Evolutionary conservation across 2,888 invertebrate genomes (phyloP), one percentile per base, ranked within the genome.

Genomic region (Criorhina ranunculi): DNA sequence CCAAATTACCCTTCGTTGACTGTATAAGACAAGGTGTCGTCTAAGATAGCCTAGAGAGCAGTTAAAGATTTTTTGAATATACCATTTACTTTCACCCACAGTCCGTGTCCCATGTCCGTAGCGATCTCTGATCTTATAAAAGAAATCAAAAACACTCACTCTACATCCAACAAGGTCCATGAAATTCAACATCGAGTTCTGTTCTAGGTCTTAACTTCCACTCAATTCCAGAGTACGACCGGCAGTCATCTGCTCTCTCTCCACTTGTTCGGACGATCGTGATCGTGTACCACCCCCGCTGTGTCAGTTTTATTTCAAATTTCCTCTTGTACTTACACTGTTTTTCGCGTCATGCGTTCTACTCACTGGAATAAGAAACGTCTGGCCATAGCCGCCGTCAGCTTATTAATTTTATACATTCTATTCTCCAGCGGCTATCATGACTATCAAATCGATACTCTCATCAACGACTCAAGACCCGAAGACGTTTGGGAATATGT

Each of bases 401-500:
- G 51, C 12, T 5, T 83, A n/a, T 17, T 83, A 40, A 8, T 7
- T 0, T 4, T 83, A 1, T 90, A 93, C 90, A 76, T 88, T 70
- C 88, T 89, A 5, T 88, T 90, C 86, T 89, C 91, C 8, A 88
- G 89, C 51, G 89, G 90, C 17, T 90, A 90, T 88, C 89, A 93
- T 87, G 90, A 91, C 75, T 92, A 93, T 88, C 89, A 92, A 88
- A 90, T 91, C 86, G 93, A 93, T 87, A 92, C 92, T 62, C 91
- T 92, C 86, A 92, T 95, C 87, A 90, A 91, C 37, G 92, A 94
- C 87, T 91, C 93, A 0, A 92, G 93, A 88, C 94, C 95, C 15
- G 93, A 93, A 88, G 92, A 92, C 31, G 94, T 95, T 35, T 95
- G 95, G 95, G 95, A 95, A 90, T 95, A 93, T 90, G 94, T 95